Conservation (phyloP, 2,797 vertebrate species). For the Tiaroga cobitis region DNA sequence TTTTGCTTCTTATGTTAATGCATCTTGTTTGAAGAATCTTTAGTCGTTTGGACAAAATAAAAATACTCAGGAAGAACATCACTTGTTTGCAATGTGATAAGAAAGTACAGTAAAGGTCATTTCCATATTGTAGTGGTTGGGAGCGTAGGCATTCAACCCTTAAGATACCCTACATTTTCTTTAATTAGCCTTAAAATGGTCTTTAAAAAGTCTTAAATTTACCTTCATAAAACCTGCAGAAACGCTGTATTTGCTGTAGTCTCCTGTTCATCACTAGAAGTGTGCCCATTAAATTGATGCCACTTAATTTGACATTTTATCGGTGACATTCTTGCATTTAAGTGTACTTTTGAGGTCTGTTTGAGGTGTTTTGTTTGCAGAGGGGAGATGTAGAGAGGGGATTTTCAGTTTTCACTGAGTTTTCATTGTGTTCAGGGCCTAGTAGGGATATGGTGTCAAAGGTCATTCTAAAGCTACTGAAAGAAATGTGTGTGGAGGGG, state of each 20-base stretch:
- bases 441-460: background rate
- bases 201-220: background rate
- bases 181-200: background rate
- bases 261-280: background rate
- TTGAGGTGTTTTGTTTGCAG: background rate
- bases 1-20: background rate
- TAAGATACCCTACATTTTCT: background rate
- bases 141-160: background rate
- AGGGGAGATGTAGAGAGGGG: background rate
- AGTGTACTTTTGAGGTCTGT: background rate
- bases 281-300: background rate
- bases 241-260: background rate
- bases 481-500: constrained; percentile 17
- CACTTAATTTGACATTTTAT: background rate
- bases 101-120: background rate
- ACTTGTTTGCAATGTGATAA: background rate
- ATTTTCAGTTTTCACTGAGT: background rate
- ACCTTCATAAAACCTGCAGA: background rate
- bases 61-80: background rate
- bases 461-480: constrained; percentile 17
- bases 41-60: background rate
- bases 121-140: background rate
- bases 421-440: background rate
- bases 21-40: background rate
- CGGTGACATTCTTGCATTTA: background rate